Evolutionary conservation across 2,113 vertebrate genomes (phyloP).

Genomic region (Ancistrus triradiatus): DNA sequence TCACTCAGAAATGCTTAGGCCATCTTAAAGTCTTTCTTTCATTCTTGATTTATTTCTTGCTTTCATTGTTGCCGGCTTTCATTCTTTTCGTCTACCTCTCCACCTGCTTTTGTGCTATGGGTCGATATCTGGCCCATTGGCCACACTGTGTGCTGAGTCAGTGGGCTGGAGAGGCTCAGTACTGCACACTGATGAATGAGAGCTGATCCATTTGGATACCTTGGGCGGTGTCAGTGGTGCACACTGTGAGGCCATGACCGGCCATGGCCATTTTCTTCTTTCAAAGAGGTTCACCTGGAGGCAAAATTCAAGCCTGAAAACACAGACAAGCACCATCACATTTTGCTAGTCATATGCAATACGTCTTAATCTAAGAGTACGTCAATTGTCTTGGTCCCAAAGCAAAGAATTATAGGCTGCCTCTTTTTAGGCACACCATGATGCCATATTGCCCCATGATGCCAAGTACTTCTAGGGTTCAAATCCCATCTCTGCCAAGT

Average conservation of each 20-base stretch:
- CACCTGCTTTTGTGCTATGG: not conserved
- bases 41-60: not conserved
- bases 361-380: too few relatives aligned
- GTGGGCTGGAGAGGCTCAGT: slow-evolving; percentile 21
- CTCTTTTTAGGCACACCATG: too few relatives aligned
- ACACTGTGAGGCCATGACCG: slow-evolving; percentile 4
- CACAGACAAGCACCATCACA: too few relatives aligned
- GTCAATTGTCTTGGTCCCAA: too few relatives aligned
- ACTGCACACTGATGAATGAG: slow-evolving; percentile 24
- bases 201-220: slow-evolving; percentile 21
- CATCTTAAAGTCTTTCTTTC: not conserved
- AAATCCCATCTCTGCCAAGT: too few relatives aligned
- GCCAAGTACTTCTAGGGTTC: too few relatives aligned
- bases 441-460: too few relatives aligned
- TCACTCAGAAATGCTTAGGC: too few relatives aligned
- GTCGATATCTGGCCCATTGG: slow-evolving; percentile 25
- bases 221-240: slow-evolving; percentile 4
- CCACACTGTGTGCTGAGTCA: slow-evolving; percentile 30
- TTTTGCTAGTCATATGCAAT: too few relatives aligned
- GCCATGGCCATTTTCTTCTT: not conserved
- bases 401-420: too few relatives aligned
- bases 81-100: not conserved
- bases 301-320: too few relatives aligned
- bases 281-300: too few relatives aligned
- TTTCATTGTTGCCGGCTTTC: not conserved